Evolutionary conservation across 2,113 vertebrate genomes (phyloP), one percentile per base, ranked within the genome.

Genomic region (Pseudopipra pipra): DNA sequence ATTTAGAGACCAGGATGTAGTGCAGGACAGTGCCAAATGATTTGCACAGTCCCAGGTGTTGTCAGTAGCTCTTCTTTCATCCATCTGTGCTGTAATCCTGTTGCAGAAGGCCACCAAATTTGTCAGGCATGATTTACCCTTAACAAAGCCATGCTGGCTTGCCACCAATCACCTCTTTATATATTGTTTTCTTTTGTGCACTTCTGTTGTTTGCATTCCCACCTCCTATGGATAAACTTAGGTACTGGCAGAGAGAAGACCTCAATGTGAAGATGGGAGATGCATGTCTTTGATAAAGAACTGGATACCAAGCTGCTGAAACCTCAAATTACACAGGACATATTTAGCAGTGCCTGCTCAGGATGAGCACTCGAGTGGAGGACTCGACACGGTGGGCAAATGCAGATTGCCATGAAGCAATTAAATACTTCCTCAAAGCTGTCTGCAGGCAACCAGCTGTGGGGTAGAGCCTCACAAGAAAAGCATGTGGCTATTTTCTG

Each of bases 271-370:
- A 67, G 14, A 35, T 2, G 4, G 7, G 21, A 75, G 18, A 56
- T 65, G 14, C 28, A 8, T 6, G 16, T 47, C 21, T 77, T 76
- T 44, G 25, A 27, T 41, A 54, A 88, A 85, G 39, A 83, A n/a
- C 30, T 43, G 28, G 12, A 55, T 25, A 47, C 6, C 4, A 20
- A 37, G 17, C 11, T 54, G 28, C 30, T 41, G 33, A 84, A 82
- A 81, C 47, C 24, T 41, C 23, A 16, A 44, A 37, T 33, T 8
- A 23, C 21, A 21, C 5, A 9, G 11, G 0, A 0, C 0, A 0
- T 51, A 63, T 43, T 41, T 65, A 75, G 8, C 33, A 46, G 20
- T n/a, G 39, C 24, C 74, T 74, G 16, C 35, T 23, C 8, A 13
- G 15, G 13, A 28, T 28, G 8, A 9, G 20, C 6, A 5, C 25